Percentiles rank a stretch among this genome's conserved stretches.
Evolutionary conservation across 1,140 invertebrate species (phyloP).

Genomic region (Drosophila nikananu): DNA sequence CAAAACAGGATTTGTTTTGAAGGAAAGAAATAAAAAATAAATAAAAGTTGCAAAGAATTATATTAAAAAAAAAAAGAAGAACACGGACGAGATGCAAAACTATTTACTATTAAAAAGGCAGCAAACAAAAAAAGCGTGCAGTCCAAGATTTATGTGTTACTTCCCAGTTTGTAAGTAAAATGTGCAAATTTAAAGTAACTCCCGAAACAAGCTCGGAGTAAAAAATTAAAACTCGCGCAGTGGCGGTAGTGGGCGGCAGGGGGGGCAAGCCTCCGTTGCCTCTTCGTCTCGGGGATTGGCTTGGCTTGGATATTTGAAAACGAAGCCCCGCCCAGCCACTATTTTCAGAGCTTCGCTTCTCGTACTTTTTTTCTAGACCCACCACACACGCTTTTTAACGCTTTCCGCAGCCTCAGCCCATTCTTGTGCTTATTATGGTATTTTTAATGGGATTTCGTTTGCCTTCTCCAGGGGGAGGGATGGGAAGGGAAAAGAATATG

Average conservation of each 20-base stretch:
- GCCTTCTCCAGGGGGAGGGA: constrained; percentile 2
- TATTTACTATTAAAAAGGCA: too few species aligned
- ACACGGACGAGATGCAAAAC: neutral
- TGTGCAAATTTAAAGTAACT: constrained; percentile 36
- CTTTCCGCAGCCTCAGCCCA: constrained; percentile 9
- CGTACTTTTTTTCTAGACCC: constrained; percentile 60
- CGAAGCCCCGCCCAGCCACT: constrained; percentile 69
- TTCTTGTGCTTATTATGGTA: constrained; percentile 3
- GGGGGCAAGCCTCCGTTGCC: constrained; percentile 23
- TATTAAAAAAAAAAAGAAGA: neutral
- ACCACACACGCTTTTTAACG: constrained; percentile 57
- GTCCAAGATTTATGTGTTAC: too few species aligned
- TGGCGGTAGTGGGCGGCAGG: neutral
- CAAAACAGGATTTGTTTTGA: neutral
- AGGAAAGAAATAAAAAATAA: neutral
- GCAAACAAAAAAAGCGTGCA: too few species aligned
- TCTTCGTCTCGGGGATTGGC: constrained; percentile 61
- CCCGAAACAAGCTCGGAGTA: constrained; percentile 10
- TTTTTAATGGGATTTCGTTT: constrained; percentile 15
- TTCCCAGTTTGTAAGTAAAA: too few species aligned
- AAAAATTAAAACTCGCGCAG: constrained; percentile 49
- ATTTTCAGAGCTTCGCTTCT: constrained; percentile 49
- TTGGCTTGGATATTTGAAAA: constrained; percentile 53
- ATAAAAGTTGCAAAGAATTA: neutral
- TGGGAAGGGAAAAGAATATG: neutral